Evolutionary conservation across 2,888 invertebrate species (phyloP).

Genomic region (Drosophila dives): DNA sequence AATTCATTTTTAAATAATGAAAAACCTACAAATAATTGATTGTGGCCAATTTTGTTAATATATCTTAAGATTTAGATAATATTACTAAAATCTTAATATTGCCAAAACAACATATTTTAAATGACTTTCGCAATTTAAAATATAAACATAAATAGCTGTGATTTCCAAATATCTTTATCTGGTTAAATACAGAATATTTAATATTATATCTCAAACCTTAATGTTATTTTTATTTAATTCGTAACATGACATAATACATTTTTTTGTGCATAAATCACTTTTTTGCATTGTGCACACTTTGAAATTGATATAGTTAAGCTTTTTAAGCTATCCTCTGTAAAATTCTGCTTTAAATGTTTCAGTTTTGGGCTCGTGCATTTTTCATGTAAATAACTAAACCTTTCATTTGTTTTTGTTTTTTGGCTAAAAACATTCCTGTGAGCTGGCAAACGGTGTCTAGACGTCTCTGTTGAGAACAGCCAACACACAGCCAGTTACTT

Average conservation of each 20-base stretch:
- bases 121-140: not conserved
- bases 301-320: not conserved
- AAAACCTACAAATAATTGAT: not conserved
- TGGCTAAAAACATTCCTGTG: conserved; percentile 55
- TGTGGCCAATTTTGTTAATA: not conserved
- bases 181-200: accelerated
- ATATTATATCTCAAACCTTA: not conserved
- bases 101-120: not conserved
- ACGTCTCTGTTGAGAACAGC: conserved; percentile 42
- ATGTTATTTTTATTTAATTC: not conserved
- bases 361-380: conserved; percentile 28
- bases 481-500: conserved; percentile 2
- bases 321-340: not conserved
- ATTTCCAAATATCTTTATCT: not conserved
- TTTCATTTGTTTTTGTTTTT: conserved; percentile 29
- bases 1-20: not conserved
- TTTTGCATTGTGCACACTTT: not conserved
- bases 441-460: conserved; percentile 56
- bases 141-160: not conserved
- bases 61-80: not conserved
- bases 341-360: conserved; percentile 2
- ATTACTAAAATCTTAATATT: not conserved
- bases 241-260: not conserved
- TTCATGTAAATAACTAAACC: conserved; percentile 44
- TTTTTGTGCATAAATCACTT: not conserved